A percentile compares a stretch with the other conserved stretches of the same genome.
phyloP scores from a whole-genome alignment of 2,113 vertebrate genomes.

The Zapornia atra region DNA sequence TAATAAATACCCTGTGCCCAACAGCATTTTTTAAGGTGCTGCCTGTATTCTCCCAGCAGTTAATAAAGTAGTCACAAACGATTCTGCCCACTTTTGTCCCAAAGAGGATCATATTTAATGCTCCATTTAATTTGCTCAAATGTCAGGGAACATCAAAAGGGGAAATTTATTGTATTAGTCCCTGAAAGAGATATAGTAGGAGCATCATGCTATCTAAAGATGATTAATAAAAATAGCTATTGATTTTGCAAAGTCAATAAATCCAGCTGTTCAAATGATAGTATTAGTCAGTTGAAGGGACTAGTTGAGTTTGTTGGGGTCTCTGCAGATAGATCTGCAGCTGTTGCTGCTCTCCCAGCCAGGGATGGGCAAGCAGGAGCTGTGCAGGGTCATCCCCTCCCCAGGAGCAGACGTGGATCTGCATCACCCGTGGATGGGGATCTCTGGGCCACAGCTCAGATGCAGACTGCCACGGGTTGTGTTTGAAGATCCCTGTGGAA shows the following conservation, averaged over 20 bases:
- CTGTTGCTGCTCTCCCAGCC: not conserved
- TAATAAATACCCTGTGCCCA: conserved; percentile 50
- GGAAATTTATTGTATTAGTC: conserved; percentile 76
- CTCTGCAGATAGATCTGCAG: not conserved
- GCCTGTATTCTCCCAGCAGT: conserved; percentile 52
- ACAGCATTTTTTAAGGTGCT: conserved; percentile 52
- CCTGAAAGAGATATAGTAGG: conserved; percentile 71
- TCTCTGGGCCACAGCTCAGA: accelerated
- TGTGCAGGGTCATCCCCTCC: accelerated
- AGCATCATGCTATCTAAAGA: conserved; percentile 65
- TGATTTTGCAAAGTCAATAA: conserved; percentile 72
- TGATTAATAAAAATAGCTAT: conserved; percentile 78
- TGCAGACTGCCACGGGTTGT: not conserved
- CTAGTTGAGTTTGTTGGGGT: conserved; percentile 28
- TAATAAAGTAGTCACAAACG: conserved; percentile 78
- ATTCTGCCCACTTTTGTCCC: conserved; percentile 71
- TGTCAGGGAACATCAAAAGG: conserved; percentile 79
- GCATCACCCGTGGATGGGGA: accelerated
- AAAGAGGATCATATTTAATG: conserved; percentile 77
- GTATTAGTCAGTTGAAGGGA: not conserved
- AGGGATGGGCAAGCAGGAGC: not conserved
- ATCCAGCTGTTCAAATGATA: conserved; percentile 55
- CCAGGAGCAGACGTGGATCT: not conserved
- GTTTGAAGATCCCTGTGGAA: not conserved
- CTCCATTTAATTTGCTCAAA: conserved; percentile 81